These are phyloP conservation scores for Choloepus hoffmanni DNA, from an alignment of 2,113 vertebrate species.

Conservation along the genomic window DNA sequence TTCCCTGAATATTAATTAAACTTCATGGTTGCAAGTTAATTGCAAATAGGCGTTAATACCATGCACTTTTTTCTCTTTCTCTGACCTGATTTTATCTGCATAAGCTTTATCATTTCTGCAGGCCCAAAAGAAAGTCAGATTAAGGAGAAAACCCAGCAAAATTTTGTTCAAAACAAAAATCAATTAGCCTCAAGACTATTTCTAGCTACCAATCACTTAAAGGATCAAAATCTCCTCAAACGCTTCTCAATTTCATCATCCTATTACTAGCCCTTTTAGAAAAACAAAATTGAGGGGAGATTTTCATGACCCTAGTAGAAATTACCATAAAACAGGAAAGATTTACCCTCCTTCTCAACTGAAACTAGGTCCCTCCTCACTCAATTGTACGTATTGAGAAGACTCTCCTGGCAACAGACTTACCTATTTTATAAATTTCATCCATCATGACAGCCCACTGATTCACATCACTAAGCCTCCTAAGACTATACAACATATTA, in stretches of 20 bases:
- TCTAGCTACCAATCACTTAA: neutral
- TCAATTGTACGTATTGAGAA: neutral
- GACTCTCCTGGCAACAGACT: accelerated
- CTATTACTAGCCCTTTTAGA: neutral
- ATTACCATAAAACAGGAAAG: neutral
- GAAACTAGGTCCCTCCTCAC: neutral
- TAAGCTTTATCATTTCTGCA: neutral
- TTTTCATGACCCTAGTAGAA: neutral
- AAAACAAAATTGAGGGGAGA: neutral
- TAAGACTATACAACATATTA: neutral
- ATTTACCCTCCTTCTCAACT: neutral
- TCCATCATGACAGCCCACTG: neutral
- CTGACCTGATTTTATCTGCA: neutral
- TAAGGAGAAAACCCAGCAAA: neutral
- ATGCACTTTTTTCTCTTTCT: neutral
- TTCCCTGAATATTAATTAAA: constrained; percentile 79
- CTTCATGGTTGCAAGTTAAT: constrained; percentile 54
- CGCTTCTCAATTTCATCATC: neutral
- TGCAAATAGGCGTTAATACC: constrained; percentile 17
- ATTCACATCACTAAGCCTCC: neutral
- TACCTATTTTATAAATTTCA: neutral
- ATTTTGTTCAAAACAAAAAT: neutral
- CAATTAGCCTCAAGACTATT: neutral
- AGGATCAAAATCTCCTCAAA: neutral
- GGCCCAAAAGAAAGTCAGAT: neutral